A percentile compares a stretch with the other conserved stretches of the same genome.
phyloP scores from a whole-genome alignment of 1,140 invertebrate species.

The Melipona quadrifasciata region DNA sequence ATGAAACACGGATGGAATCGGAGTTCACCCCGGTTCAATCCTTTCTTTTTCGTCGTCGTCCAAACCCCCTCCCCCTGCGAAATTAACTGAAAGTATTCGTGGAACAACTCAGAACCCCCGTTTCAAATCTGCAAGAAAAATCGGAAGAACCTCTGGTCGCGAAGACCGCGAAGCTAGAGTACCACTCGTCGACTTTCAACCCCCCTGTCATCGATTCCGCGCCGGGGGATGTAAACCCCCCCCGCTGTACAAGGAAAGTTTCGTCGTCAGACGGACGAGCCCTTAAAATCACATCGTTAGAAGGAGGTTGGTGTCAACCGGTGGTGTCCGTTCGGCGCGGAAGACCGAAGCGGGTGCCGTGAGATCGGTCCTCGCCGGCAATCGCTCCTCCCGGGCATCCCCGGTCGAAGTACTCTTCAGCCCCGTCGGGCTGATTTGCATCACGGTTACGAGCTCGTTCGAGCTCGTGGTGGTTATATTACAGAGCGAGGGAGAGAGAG shows the following conservation, averaged over 20 bases:
- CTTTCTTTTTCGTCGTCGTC: background rate
- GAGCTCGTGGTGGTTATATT: slow-evolving; percentile 75
- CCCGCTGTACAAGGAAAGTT: background rate
- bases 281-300: slow-evolving; percentile 55
- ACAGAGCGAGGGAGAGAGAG: slow-evolving; percentile 59
- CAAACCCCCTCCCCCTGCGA: background rate
- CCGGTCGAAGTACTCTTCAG: slow-evolving; percentile 63
- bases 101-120: background rate
- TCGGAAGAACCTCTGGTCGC: background rate
- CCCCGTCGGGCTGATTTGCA: slow-evolving; percentile 76
- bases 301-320: slow-evolving; percentile 17
- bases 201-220: background rate
- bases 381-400: slow-evolving; percentile 65
- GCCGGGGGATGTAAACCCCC: too few relatives aligned
- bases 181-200: background rate
- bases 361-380: slow-evolving; percentile 55
- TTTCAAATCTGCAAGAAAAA: background rate
- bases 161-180: background rate
- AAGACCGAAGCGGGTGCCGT: slow-evolving; percentile 35
- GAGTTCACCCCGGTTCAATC: background rate
- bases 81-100: background rate
- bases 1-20: background rate
- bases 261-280: slow-evolving; percentile 27
- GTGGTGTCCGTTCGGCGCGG: slow-evolving; percentile 45
- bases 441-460: slow-evolving; percentile 78